Conservation (phyloP, 2,113 vertebrate genomes). For the Cyrtonyx montezumae region DNA sequence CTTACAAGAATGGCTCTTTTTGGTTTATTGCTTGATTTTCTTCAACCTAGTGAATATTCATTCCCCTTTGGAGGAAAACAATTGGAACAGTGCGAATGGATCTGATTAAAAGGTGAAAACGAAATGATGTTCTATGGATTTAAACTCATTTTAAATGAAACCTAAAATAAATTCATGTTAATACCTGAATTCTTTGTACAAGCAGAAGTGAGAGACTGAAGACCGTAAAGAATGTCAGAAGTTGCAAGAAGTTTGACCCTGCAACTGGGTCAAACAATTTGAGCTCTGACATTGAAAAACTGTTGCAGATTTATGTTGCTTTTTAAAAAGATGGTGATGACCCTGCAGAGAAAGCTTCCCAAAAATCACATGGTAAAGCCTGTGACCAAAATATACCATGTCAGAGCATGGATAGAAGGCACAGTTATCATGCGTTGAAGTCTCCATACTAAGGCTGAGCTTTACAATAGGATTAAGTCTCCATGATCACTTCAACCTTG, state of each 20-base stretch:
- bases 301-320: background rate
- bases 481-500: background rate
- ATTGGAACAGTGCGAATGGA: background rate
- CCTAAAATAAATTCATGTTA: background rate
- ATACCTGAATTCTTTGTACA: background rate
- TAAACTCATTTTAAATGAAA: background rate
- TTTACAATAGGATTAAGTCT: background rate
- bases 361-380: background rate
- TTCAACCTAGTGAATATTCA: constrained; percentile 7
- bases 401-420: background rate
- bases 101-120: background rate
- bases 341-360: background rate
- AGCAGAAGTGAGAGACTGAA: background rate
- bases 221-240: background rate
- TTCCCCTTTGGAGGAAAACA: background rate
- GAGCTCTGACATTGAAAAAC: background rate
- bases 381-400: background rate
- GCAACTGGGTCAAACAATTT: background rate
- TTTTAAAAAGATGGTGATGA: background rate
- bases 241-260: background rate
- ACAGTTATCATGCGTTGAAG: background rate
- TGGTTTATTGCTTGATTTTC: background rate
- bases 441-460: background rate
- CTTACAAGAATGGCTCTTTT: background rate
- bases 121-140: background rate